Base-by-base conservation (phyloP, 2,888 invertebrate species). In the Archips xylosteana region DNA sequence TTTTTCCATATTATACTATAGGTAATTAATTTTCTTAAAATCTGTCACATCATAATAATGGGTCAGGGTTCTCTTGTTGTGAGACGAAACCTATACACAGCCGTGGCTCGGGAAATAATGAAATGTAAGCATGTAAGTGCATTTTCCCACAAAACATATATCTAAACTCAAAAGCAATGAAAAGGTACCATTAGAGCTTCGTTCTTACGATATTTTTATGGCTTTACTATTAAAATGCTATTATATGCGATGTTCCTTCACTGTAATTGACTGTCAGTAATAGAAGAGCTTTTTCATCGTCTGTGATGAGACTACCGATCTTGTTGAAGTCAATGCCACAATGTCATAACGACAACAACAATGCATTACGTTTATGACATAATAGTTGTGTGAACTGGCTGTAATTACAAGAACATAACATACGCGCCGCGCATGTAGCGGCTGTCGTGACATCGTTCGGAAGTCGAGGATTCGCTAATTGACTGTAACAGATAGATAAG, bases 401-500 rank as follows among this genome's bases (percentile, higher is more conserved):
- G 82, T 82, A 86, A 84, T 83, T 85, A 84, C 78, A 83, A 54
- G 63, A 49, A 64, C 82, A 81, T 82, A 86, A 84, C 85, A 88
- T 86, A 85, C 83, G 82, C 86, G 82, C 84, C 82, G 82, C 82
- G 87, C 87, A 86, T 82, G 79, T 84, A 85, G 89, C 87, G 89
- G 85, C 79, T 79, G 83, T 89, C 84, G 84, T 85, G 89, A 89
- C 87, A 79, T 78, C 78, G 80, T 80, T 80, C 77, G 79, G 83
- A 83, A 82, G 84, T 88, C 86, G 87, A 89, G 89, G 70, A 67
- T 92, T 91, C 87, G 89, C 90, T 94, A 93, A 94, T 94, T 92
- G 92, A 88, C 88, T 86, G 88, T 87, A 88, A 88, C 90, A 86
- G 87, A 90, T 89, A 90, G 91, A 90, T 89, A 89, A 88, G 90